Conservation (phyloP, 1,140 invertebrate genomes). For the Papilio polyxenes region DNA sequence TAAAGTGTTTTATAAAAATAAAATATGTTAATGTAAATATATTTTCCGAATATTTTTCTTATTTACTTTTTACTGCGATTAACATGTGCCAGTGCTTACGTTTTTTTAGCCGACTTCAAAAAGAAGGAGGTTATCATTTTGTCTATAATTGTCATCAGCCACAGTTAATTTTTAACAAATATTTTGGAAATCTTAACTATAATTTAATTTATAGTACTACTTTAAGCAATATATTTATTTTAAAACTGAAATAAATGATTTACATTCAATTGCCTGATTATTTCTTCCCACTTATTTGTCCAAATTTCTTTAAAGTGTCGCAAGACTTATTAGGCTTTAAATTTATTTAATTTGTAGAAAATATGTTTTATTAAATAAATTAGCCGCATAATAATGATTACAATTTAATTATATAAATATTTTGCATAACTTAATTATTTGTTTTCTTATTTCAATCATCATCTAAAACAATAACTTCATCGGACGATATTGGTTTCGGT, state of each 20-base stretch:
- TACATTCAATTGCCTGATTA: not conserved
- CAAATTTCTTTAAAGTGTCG: too few relatives aligned
- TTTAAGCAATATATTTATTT: too few relatives aligned
- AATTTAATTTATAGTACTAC: too few relatives aligned
- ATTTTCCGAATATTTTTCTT: not conserved
- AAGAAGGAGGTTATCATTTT: too few relatives aligned
- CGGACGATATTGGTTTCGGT: constrained; percentile 68
- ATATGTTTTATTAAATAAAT: not conserved
- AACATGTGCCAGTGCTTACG: not conserved
- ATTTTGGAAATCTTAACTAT: too few relatives aligned
- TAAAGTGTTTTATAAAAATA: constrained; percentile 6
- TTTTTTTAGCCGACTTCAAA: too few relatives aligned
- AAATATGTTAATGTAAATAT: not conserved
- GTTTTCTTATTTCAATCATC: constrained; percentile 62
- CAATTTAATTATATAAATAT: too few relatives aligned
- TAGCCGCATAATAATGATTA: not conserved
- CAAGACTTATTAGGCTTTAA: not conserved
- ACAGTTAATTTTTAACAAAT: not conserved
- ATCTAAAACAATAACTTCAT: constrained; percentile 77
- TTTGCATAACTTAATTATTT: too few relatives aligned
- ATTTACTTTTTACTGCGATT: not conserved
- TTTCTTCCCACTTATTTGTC: not conserved
- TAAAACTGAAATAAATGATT: not conserved
- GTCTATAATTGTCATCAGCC: not conserved
- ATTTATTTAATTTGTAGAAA: not conserved